Conservation (phyloP, 2,113 vertebrate genomes). For the Pyrgilauda ruficollis region DNA sequence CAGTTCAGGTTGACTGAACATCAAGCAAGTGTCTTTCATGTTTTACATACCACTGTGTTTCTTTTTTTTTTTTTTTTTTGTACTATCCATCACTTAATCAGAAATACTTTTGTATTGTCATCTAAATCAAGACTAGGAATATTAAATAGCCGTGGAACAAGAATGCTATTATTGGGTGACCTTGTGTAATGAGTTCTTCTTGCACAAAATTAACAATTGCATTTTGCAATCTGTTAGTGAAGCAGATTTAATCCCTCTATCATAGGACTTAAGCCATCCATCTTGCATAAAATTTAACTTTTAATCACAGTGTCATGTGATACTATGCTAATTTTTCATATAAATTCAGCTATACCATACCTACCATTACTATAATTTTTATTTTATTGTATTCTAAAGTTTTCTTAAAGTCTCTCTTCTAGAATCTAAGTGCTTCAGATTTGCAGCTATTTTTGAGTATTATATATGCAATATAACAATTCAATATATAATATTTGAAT, state of each 20-base stretch:
- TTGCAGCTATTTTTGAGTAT: neutral
- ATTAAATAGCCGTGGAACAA: neutral
- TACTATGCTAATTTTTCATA: neutral
- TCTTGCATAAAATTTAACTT: neutral
- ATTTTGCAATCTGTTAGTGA: slow-evolving; percentile 10
- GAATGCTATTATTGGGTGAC: neutral
- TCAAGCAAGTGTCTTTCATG: fast-evolving
- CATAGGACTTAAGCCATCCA: neutral
- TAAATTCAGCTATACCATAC: neutral
- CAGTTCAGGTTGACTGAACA: neutral
- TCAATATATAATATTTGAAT: neutral
- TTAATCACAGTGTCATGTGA: neutral
- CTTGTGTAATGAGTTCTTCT: slow-evolving; percentile 29
- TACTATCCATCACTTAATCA: neutral
- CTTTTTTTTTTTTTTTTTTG: neutral
- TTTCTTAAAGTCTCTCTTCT: neutral
- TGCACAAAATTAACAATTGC: slow-evolving; percentile 16
- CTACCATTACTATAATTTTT: neutral
- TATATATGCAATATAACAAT: neutral
- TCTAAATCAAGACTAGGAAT: slow-evolving; percentile 28
- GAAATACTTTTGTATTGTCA: neutral
- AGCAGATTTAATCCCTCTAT: neutral
- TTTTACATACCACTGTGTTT: neutral
- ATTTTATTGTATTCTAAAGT: neutral
- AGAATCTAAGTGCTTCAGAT: neutral